Conservation (phyloP, 1,140 invertebrate species). For the Philaenus spumarius region DNA sequence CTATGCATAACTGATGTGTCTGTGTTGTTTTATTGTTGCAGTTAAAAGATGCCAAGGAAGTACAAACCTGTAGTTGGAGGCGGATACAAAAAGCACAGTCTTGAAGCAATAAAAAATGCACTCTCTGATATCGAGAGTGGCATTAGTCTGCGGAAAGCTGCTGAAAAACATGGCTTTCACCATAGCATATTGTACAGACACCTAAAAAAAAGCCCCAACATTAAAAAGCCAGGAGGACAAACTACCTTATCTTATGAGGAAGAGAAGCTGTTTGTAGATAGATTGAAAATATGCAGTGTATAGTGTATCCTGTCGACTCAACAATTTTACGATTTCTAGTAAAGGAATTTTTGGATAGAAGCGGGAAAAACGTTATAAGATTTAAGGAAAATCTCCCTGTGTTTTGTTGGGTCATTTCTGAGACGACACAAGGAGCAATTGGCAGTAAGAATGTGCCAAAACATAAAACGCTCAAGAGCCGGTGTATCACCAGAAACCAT, state of each 20-base stretch:
- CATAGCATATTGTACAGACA: conserved; percentile 2
- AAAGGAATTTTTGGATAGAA: conserved; percentile 14
- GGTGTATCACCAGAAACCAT: conserved; percentile 16
- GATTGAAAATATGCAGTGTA: conserved; percentile 11
- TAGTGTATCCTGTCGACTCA: conserved; percentile 16
- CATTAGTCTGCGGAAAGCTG: conserved; percentile 6
- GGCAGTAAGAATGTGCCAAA: conserved; percentile 10
- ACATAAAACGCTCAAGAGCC: conserved; percentile 21
- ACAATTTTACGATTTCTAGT: conserved; percentile 8
- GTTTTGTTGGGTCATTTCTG: conserved; percentile 16
- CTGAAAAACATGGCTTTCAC: conserved; percentile 17
- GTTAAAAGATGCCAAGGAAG: conserved; percentile 15
- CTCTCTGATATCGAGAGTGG: conserved; percentile 13
- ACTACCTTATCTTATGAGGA: conserved; percentile 17
- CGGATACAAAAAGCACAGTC: conserved; percentile 7
- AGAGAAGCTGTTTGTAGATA: conserved; percentile 7
- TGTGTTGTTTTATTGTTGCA: conserved; percentile 13
- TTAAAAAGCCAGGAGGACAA: conserved; percentile 6
- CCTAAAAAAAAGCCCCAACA: conserved; percentile 15
- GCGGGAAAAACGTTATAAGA: conserved; percentile 6
- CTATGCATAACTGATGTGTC: not conserved
- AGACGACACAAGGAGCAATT: conserved; percentile 18
- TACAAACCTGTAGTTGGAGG: conserved; percentile 13
- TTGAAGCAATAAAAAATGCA: conserved; percentile 14
- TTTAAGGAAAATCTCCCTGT: conserved; percentile 17